These are phyloP conservation scores for Pristionchus fissidentatus DNA, from an alignment of 2,888 invertebrate genomes.

Conservation along the genomic window DNA sequence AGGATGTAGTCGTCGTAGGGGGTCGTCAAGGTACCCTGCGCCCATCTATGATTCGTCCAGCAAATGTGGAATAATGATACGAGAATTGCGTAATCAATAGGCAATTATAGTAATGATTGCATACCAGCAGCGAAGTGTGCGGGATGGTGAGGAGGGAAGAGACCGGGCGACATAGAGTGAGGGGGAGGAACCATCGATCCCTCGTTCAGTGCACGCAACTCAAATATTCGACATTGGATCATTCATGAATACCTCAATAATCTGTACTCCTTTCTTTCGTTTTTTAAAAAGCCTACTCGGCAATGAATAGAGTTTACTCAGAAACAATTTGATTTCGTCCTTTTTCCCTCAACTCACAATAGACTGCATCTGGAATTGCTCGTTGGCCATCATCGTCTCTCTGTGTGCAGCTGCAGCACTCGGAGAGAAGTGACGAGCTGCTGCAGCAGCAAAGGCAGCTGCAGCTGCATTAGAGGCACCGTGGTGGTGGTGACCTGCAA, in stretches of 20 bases:
- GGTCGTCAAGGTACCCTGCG: too few species aligned
- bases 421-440: constrained; percentile 10
- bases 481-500: not conserved
- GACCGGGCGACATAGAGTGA: not conserved
- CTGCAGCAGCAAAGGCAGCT: not conserved
- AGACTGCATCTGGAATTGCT: constrained; percentile 33
- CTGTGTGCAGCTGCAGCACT: not conserved
- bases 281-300: too few species aligned
- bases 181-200: not conserved
- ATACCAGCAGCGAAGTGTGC: not conserved
- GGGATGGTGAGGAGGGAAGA: not conserved
- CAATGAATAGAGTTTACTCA: not conserved
- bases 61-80: not conserved
- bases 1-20: too few species aligned
- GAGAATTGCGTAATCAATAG: not conserved
- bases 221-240: too few species aligned
- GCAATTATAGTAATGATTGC: not conserved
- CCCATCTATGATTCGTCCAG: not conserved
- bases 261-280: too few species aligned
- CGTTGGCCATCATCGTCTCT: not conserved
- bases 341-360: not conserved
- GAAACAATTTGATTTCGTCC: not conserved
- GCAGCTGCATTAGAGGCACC: not conserved
- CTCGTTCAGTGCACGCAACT: constrained; percentile 2
- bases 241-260: too few species aligned